A percentile compares a stretch with the other conserved stretches of the same genome.
Conservation (phyloP, 2,113 vertebrate genomes). For the Delphinapterus leucas region DNA sequence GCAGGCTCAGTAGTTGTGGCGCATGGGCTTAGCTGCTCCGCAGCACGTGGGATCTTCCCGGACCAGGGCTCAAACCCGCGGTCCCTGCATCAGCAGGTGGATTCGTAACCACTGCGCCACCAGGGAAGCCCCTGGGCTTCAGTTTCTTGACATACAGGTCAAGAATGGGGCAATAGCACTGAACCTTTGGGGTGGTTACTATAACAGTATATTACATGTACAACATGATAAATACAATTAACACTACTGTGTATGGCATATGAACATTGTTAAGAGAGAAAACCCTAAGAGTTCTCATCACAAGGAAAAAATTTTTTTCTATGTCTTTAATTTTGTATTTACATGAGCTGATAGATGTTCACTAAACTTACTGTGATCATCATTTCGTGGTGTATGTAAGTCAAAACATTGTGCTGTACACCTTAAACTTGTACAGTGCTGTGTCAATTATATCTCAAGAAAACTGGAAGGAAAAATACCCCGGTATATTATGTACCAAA, state of each 20-base stretch:
- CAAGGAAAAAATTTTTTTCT: not conserved
- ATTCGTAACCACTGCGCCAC: too few relatives aligned
- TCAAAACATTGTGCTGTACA: not conserved
- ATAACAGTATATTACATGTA: fast-evolving
- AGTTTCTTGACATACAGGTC: not conserved
- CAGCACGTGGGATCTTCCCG: too few relatives aligned
- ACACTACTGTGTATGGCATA: not conserved
- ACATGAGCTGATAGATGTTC: not conserved
- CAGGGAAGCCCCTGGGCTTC: not conserved
- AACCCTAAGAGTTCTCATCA: not conserved
- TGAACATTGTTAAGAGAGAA: not conserved
- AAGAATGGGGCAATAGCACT: fast-evolving
- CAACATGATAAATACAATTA: not conserved
- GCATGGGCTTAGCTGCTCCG: too few relatives aligned
- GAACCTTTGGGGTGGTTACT: not conserved
- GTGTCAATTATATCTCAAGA: not conserved
- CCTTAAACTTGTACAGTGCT: not conserved
- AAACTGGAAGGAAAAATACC: not conserved
- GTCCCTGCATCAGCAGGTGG: too few relatives aligned
- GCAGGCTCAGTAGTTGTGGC: too few relatives aligned
- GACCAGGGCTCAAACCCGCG: fast-evolving
- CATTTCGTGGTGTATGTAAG: not conserved
- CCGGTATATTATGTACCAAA: fast-evolving
- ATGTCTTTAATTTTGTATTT: not conserved
- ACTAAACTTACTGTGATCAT: not conserved